A percentile compares a stretch with the other conserved stretches of the same genome.
These are phyloP conservation scores for Rhinoderma darwinii DNA, from an alignment of 2,113 vertebrate species.

Conservation along the genomic window DNA sequence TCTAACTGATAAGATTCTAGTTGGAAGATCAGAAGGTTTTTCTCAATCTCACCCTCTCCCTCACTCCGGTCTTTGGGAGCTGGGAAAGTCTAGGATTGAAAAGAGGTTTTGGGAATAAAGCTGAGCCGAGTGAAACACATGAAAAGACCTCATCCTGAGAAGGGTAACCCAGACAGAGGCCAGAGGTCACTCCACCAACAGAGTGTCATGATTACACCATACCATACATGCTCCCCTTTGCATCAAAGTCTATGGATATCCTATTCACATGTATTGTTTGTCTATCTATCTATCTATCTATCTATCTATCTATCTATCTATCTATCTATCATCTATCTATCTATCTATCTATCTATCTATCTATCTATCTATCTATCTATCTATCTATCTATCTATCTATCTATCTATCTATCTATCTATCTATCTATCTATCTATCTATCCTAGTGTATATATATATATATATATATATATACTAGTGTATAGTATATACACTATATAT, in stretches of 20 bases:
- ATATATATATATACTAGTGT: too few species aligned
- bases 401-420: not conserved
- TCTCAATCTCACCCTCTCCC: conserved; percentile 1
- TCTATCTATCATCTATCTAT: too few species aligned
- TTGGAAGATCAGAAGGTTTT: conserved; percentile 40
- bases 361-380: too few species aligned
- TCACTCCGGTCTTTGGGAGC: conserved; percentile 1
- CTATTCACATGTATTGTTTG: not conserved
- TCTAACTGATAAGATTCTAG: conserved; percentile 41
- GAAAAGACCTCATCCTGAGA: conserved; percentile 61
- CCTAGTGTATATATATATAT: too few species aligned
- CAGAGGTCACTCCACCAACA: conserved; percentile 71
- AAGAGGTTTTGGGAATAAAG: conserved; percentile 56
- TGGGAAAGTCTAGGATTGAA: conserved; percentile 50
- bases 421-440: not conserved
- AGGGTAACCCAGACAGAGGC: conserved; percentile 65
- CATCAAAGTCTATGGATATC: conserved; percentile 60
- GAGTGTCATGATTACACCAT: conserved; percentile 66
- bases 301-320: too few species aligned
- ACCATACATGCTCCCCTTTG: conserved; percentile 72
- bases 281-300: not conserved
- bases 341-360: too few species aligned
- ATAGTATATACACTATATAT: too few species aligned
- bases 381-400: too few species aligned
- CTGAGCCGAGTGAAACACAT: conserved; percentile 54